Base-by-base conservation (phyloP, 92 coral and sea anemone genomes). In the Nematostella vectensis region DNA sequence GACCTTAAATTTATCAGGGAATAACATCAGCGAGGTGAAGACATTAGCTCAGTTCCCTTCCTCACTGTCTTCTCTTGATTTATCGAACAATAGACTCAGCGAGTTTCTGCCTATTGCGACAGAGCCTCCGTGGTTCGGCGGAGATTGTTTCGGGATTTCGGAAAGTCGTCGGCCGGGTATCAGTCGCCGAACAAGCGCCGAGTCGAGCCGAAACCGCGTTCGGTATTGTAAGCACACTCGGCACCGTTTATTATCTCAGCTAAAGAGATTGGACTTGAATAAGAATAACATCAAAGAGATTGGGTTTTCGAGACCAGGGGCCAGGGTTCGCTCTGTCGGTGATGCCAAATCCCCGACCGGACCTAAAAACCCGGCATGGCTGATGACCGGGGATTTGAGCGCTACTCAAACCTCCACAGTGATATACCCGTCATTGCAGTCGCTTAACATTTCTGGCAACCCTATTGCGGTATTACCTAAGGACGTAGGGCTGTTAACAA, bases 251-350 rank as follows among this genome's bases (percentile, higher is more conserved):
- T 55, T 93, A 26, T 74, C 77, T n/a, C 67, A 87, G 16, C 62
- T 93, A 47, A 93, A 87, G 68, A 71, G 99, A 17, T 68, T 93
- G 27, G 99, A 93, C 47, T 70, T 93, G 15, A 82, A 81, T 55
- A 75, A 71, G 62, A 93, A 93, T 69, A 65, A 43, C 16, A 72
- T 93, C 27, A 65, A 31, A 26, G 96, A 82, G 23, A 54, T 91
- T 4, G 61, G 72, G 29, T 82, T 91, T 50, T 30, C 75, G 27
- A 58, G 68, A 26, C 71, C 79, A 13, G 59, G 67, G n/a, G 10
- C 44, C n/a, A 47, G 73, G 4, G 45, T 57, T 23, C 49, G 55
- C 1, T 48, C 75, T 2, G 36, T 31, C 11, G 40, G 79, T 2
- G 68, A 58, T 13, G 49, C 20, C 0, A 3, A 37, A 23, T 54